Evolutionary conservation across 2,888 invertebrate genomes (phyloP), one percentile per base, ranked within the genome.

Genomic region (Hedychridium roseum): DNA sequence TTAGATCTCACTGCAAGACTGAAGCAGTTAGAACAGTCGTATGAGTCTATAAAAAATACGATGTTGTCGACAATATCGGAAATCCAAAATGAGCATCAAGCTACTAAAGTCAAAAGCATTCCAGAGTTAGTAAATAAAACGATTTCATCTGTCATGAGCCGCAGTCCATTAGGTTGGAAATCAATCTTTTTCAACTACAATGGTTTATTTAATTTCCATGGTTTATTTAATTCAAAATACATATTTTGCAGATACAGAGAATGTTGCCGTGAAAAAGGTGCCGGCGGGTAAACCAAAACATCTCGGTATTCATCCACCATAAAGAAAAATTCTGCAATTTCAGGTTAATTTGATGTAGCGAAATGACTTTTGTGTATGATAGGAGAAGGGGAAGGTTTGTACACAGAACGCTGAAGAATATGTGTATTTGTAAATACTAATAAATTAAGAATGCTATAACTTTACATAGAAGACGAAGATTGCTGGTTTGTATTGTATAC

Each of bases 361-460:
- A 18, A 14, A 16, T 39, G 34, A 23, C 17, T 23, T 31, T 43
- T 21, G 39, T 48, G 50, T 48, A 43, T 20, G 38, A 48, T 51
- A 52, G 21, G 16, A 18, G 21, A 46, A 40, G 46, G 40, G 26
- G 12, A 43, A 18, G 36, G 26, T 45, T 50, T 50, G 36, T 44
- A 42, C 39, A 36, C 43, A 41, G 38, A 38, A 21, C 28, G 23
- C 37, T 20, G 20, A 16, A 43, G n/a, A 43, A 36, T 34, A 46
- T 60, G 58, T 57, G 59, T 56, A 55, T 44, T 53, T 69, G 70
- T 69, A 69, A 64, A 70, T 66, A 69, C 27, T 56, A 57, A 64
- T 50, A 56, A 57, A 60, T 57, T 66, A 68, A 63, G 57, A 40
- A 43, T 12, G 41, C 53, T 56, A 43, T 48, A 44, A 58, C 50